Base-by-base conservation (phyloP, 92 coral and sea anemone species). In the Epizoanthus ramosus region DNA sequence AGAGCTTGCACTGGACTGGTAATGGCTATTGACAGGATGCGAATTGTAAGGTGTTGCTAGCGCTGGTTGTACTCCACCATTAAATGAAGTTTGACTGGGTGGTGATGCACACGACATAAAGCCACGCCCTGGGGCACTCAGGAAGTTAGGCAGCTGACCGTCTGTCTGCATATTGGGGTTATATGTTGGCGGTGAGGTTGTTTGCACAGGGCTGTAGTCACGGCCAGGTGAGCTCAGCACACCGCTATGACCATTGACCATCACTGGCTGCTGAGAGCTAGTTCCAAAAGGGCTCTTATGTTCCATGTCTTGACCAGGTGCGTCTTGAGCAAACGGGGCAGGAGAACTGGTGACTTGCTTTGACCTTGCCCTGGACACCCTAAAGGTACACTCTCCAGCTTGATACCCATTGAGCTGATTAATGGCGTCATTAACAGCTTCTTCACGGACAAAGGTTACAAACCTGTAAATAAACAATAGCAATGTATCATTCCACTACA, bases 361-460 rank as follows among this genome's bases (percentile, higher is more conserved):
- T 23, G 58, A 37, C 18, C 54, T 74, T 21, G 99, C 95, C 68
- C 74, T 80, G 75, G 85, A 87, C 13, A 96, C 98, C 39, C 87
- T 84, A n/a, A 96, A 89, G 50, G 88, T 84, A 18, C 84, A 73
- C 57, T 77, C 68, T 7, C 85, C 92, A 65, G 91, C 53, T 23
- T 7, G 68, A 58, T 76, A 73, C 12, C 97, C 95, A 57, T 91
- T 86, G 79, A 93, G 70, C 41, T 59, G 74, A 17, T 86, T 72
- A 33, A 96, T 90, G 2, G 98, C 99, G 35, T 67, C 90, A 35
- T 60, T 58, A 16, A 90, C 92, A 15, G 92, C 93, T 17, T 96
- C 96, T 67, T 92, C 98, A 12, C 91, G 54, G 25, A 86, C 64
- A 73, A 72, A 96, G 33, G 80, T 84, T 14, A 96, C 80, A 89